A percentile compares a stretch with the other conserved stretches of the same genome.
phyloP scores from a whole-genome alignment of 2,888 invertebrate species.

The Drosophila formosana region DNA sequence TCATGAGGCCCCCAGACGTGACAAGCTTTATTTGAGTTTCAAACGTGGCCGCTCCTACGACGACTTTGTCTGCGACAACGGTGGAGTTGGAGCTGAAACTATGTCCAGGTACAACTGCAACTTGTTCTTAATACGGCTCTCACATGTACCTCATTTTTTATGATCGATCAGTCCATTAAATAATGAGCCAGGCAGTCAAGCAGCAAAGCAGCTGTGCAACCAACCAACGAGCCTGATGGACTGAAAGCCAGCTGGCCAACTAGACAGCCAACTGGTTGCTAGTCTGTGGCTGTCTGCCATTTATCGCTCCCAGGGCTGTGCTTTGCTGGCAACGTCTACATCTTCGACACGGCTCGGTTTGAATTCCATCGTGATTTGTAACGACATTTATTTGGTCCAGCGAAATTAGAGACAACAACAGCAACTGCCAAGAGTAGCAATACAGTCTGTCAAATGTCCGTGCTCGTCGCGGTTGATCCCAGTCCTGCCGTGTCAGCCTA shows the following conservation, averaged over 20 bases:
- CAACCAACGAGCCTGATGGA: neutral
- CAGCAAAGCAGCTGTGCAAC: conserved; percentile 14
- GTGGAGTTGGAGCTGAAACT: conserved; percentile 21
- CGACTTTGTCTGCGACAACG: conserved; percentile 29
- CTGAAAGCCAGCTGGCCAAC: conserved; percentile 11
- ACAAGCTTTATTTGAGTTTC: conserved; percentile 73
- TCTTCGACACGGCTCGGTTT: conserved; percentile 55
- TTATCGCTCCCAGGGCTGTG: conserved; percentile 79
- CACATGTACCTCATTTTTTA: conserved; percentile 82
- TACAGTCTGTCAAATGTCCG: neutral
- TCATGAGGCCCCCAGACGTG: conserved; percentile 58
- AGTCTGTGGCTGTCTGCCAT: conserved; percentile 60
- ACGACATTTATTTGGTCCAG: conserved; percentile 82
- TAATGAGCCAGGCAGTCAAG: conserved; percentile 57
- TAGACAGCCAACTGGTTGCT: conserved; percentile 42
- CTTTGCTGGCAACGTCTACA: conserved; percentile 55
- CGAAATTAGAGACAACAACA: conserved; percentile 72
- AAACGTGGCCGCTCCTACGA: conserved; percentile 73
- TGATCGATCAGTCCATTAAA: conserved; percentile 84
- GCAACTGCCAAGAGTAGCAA: conserved; percentile 36
- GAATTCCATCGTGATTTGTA: conserved; percentile 84
- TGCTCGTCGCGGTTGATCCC: conserved; percentile 24
- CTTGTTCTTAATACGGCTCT: conserved; percentile 72
- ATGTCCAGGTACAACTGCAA: conserved; percentile 65
- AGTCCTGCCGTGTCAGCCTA: conserved; percentile 55